Base-by-base conservation (phyloP, 2,113 vertebrate species). In the Panthera uncia region DNA sequence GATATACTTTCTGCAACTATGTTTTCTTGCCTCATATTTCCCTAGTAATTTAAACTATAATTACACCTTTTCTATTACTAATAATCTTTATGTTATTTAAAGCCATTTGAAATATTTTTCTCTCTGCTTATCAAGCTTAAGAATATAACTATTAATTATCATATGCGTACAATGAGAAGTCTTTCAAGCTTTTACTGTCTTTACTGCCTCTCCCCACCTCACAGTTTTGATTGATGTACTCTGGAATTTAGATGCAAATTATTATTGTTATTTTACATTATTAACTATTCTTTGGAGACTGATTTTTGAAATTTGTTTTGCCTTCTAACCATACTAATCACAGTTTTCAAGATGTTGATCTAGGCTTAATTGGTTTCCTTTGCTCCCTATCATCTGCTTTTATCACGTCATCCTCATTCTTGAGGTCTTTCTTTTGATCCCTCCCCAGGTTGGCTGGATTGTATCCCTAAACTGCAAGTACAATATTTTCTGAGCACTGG, bases 301-400 rank as follows among this genome's bases (percentile, higher is more conserved):
- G 74, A 66, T 63, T 94, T 71, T 96, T 92, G 61, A 94, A 88
- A 73, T 89, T 81, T 82, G 7, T 71, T 89, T 96, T 84, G 18
- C 38, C 91, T 85, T 90, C 10, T 74, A 68, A 86, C 4, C n/a
- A 23, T 63, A 45, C 79, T 55, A 48, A 90, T 78, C 38, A 90
- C 23, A 7, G 13, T 73, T 66, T 89, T 90, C 25, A 68, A 94
- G 52, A 31, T 7, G 1, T 66, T 25, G 55, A 25, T 55, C 3
- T 38, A 18, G 38, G 19, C 63, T 92, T 63, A 84, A 3, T 38
- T 79, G 23, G 18, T 80, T 63, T 71, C 65, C 5, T 4, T 21
- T 41, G 68, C 4, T 79, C 81, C 13, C 45, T 76, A 45, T 1
- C 12, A 84, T 33, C 50, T 76, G 41, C 87, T 65, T 81, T 33